Percentiles rank a stretch among this genome's conserved stretches.
Evolutionary conservation across 2,888 invertebrate genomes (phyloP).

Genomic region (Eupithecia subfuscata): DNA sequence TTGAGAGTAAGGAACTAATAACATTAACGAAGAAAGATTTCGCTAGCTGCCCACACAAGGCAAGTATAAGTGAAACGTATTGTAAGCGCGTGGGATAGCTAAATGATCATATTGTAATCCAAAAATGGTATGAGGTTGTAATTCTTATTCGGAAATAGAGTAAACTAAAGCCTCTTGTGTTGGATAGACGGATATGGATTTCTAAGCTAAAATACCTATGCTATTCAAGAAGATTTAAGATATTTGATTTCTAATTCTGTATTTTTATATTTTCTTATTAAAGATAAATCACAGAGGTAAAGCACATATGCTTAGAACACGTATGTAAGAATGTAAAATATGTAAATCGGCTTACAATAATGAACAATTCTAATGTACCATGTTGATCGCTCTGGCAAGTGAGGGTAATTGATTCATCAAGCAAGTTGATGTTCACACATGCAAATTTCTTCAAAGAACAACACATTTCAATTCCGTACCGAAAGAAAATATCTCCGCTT

Average conservation of each 20-base stretch:
- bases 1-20: conserved; percentile 5
- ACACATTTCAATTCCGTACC: not conserved
- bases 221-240: not conserved
- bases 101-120: conserved; percentile 35
- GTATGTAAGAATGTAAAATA: not conserved
- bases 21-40: conserved; percentile 34
- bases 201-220: not conserved
- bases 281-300: not conserved
- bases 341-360: not conserved
- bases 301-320: not conserved
- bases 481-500: conserved; percentile 18
- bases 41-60: conserved; percentile 45
- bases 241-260: no score
- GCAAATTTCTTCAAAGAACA: conserved; percentile 3
- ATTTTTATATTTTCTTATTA: no score
- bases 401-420: not conserved
- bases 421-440: not conserved
- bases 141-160: conserved; percentile 44
- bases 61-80: conserved; percentile 48
- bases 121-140: conserved; percentile 45
- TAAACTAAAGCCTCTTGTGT: conserved; percentile 15
- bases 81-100: conserved; percentile 51
- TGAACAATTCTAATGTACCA: not conserved
- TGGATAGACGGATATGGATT: not conserved
- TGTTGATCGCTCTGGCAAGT: not conserved